Conservation (phyloP, 2,888 invertebrate species). For the Bembecia ichneumoniformis region DNA sequence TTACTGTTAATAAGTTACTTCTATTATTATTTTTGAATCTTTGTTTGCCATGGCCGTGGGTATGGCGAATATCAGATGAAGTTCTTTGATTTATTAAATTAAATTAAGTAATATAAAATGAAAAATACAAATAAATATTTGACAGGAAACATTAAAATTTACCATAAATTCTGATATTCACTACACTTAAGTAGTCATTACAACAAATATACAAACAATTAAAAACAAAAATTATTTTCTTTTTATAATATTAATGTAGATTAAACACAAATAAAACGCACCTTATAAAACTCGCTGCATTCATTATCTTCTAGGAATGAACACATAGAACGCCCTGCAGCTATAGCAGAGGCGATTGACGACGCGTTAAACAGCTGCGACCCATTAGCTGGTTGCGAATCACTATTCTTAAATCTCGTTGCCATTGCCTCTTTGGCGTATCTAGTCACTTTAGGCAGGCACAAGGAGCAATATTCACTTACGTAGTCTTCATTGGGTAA, state of each 20-base stretch:
- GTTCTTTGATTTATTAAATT: too few species aligned
- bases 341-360: background rate
- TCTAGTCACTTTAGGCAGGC: background rate
- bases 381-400: background rate
- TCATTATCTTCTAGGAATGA: background rate
- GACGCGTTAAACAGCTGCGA: background rate
- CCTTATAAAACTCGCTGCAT: conserved; percentile 2
- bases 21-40: too few species aligned
- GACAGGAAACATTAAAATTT: too few species aligned
- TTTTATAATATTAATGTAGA: background rate
- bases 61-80: too few species aligned
- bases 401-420: too few species aligned
- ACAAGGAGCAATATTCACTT: background rate
- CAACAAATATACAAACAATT: background rate
- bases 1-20: too few species aligned
- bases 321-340: background rate
- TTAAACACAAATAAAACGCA: background rate
- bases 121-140: too few species aligned
- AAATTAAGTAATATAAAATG: too few species aligned
- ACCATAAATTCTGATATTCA: too few species aligned
- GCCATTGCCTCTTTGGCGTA: too few species aligned
- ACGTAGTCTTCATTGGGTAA: background rate
- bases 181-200: background rate
- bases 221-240: background rate
- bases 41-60: too few species aligned